Percentiles rank a stretch among this genome's conserved stretches.
phyloP scores from a whole-genome alignment of 2,113 vertebrate species.

The Regulus satrapa region DNA sequence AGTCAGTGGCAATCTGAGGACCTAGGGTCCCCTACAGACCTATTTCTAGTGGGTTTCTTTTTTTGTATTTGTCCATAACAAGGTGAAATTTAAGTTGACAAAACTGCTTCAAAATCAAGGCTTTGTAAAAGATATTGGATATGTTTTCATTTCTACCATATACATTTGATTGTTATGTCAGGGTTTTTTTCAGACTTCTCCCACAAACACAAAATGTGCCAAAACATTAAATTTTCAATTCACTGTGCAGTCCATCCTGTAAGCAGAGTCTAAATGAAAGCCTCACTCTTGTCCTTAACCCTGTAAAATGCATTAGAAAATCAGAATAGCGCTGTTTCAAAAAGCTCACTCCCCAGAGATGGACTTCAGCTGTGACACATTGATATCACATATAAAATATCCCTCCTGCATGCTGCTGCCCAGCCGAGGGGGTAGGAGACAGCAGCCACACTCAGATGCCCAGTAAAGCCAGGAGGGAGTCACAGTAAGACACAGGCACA shows the following conservation, averaged over 20 bases:
- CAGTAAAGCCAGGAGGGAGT: neutral
- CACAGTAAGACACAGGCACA: fast-evolving
- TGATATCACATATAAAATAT: fast-evolving
- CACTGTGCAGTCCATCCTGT: neutral
- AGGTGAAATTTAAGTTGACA: neutral
- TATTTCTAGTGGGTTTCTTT: neutral
- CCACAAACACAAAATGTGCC: neutral
- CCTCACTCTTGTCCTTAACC: neutral
- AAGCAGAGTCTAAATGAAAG: neutral
- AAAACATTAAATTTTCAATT: neutral
- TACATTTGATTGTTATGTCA: neutral
- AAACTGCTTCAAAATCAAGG: neutral
- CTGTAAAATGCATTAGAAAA: neutral
- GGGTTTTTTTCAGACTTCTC: neutral
- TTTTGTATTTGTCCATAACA: neutral
- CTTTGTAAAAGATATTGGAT: neutral
- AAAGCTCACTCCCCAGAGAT: neutral
- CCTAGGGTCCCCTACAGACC: neutral
- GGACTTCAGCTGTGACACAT: neutral
- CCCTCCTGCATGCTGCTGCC: neutral
- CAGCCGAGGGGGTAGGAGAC: fast-evolving
- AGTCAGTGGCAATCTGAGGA: neutral
- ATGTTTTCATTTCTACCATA: neutral
- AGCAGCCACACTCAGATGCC: fast-evolving
- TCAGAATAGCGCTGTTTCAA: neutral